phyloP scores from a whole-genome alignment of 2,888 invertebrate genomes.

The Euplagia quadripunctaria region DNA sequence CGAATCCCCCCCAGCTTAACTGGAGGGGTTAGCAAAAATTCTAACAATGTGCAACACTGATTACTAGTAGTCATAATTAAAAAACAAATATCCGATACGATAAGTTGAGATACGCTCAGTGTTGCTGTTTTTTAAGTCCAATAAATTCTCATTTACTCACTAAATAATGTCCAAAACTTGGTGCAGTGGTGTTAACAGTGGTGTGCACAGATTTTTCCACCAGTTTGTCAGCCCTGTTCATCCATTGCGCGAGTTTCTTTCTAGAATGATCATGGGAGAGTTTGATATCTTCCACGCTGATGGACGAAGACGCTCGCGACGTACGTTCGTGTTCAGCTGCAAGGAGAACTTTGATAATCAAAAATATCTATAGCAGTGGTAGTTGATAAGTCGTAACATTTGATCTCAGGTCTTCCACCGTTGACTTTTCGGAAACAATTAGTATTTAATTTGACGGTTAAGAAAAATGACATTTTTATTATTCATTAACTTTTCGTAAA shows the following conservation, averaged over 20 bases:
- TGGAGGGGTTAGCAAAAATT: no score
- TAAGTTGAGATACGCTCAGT: no score
- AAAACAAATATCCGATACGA: no score
- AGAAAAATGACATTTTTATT: no score
- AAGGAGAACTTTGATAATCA: constrained; percentile 4
- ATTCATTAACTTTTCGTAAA: no score
- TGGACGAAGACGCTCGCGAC: constrained; percentile 52
- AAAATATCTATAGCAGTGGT: neutral
- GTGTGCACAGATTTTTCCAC: constrained; percentile 51
- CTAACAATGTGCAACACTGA: no score
- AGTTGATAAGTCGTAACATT: neutral
- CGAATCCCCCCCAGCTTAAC: no score
- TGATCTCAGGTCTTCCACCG: no score
- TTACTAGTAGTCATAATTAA: no score
- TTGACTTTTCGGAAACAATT: neutral
- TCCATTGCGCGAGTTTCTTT: constrained; percentile 62
- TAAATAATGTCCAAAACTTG: constrained; percentile 77
- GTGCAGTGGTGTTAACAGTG: constrained; percentile 63
- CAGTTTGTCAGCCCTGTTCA: constrained; percentile 58
- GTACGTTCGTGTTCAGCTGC: constrained; percentile 70
- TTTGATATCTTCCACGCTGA: constrained; percentile 63
- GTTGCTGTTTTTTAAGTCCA: no score
- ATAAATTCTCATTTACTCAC: constrained; percentile 53
- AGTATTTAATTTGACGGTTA: neutral
- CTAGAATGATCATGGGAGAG: constrained; percentile 64